Conservation (phyloP, 2,888 invertebrate genomes). For the Leptinotarsa tumamoca region DNA sequence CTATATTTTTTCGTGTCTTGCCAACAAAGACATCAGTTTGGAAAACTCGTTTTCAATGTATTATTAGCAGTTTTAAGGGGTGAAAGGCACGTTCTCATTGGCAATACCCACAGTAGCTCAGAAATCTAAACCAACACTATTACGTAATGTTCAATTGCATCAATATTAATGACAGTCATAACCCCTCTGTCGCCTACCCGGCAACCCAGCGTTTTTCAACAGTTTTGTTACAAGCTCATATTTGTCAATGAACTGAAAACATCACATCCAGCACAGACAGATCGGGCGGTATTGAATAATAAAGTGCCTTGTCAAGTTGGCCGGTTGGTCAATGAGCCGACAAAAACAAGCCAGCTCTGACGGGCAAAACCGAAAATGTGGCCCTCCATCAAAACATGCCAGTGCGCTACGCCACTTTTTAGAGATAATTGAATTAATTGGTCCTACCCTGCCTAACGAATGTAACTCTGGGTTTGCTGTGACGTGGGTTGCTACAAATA, state of each 20-base stretch:
- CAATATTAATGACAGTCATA: background rate
- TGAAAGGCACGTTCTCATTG: background rate
- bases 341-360: slow-evolving; percentile 57
- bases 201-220: slow-evolving; percentile 28
- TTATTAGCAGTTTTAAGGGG: too few relatives aligned
- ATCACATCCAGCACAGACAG: slow-evolving; percentile 53
- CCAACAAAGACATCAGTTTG: too few relatives aligned
- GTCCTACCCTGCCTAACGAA: slow-evolving; percentile 18
- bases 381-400: slow-evolving; percentile 48
- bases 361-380: slow-evolving; percentile 45
- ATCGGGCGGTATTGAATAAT: slow-evolving; percentile 61
- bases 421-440: slow-evolving; percentile 44
- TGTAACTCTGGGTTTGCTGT: background rate
- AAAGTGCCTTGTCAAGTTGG: slow-evolving; percentile 55
- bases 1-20: too few relatives aligned
- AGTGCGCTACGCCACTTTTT: slow-evolving; percentile 41
- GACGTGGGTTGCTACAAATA: slow-evolving; percentile 5
- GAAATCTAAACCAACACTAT: background rate
- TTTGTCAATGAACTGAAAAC: slow-evolving; percentile 49
- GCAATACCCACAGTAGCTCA: background rate
- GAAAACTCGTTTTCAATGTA: too few relatives aligned
- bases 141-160: background rate
- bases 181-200: background rate
- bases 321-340: slow-evolving; percentile 61
- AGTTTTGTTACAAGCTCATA: slow-evolving; percentile 40